Evolutionary conservation across 2,113 vertebrate genomes (phyloP).

Genomic region (Promerops cafer): DNA sequence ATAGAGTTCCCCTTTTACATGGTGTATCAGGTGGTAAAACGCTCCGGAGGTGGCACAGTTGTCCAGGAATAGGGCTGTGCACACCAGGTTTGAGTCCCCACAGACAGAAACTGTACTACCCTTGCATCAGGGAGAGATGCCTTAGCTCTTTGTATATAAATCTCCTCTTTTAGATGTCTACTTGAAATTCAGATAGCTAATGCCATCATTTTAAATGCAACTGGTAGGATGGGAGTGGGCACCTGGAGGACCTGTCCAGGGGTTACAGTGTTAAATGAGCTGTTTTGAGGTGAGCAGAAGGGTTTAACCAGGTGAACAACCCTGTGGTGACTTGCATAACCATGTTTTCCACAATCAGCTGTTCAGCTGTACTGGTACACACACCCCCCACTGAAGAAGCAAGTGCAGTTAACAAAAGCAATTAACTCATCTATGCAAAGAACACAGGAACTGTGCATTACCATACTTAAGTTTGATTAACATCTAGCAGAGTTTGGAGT

Average conservation of each 20-base stretch:
- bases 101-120: background rate
- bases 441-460: background rate
- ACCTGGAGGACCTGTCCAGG: background rate
- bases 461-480: conserved; percentile 38
- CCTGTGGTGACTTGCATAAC: background rate
- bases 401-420: background rate
- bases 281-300: background rate
- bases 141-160: background rate
- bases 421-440: background rate
- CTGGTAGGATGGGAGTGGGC: background rate
- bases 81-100: fast-evolving
- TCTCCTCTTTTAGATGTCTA: background rate
- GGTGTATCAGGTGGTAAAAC: background rate
- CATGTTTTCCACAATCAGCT: background rate
- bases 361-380: background rate
- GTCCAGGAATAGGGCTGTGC: background rate
- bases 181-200: background rate
- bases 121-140: background rate
- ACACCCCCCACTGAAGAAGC: background rate
- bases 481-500: conserved; percentile 17
- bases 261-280: background rate
- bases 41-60: background rate
- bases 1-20: background rate
- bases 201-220: fast-evolving
- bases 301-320: background rate